Evolutionary conservation across 2,113 vertebrate species (phyloP), one percentile per base, ranked within the genome.

Genomic region (Lichenostomus cassidix): DNA sequence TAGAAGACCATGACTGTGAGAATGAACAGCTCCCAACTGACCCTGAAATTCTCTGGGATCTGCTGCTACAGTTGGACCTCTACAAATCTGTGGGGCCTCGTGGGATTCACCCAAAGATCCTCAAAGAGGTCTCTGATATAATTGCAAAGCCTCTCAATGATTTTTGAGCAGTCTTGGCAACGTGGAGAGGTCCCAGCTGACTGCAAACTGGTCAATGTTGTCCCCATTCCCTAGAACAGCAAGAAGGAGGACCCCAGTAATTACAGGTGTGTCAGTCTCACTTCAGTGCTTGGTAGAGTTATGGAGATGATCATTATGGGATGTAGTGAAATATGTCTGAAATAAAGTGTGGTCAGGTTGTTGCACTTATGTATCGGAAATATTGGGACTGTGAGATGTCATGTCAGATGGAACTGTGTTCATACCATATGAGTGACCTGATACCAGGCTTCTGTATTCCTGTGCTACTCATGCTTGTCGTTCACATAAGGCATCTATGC

Each of bases 1-100:
- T 64, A 19, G 41, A 56, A 19, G 28, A 41, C 20, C 24, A 20
- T 10, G 23, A n/a, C 60, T 65, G 28, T 0, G 0, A 75, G 50
- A 65, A 58, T 49, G 25, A 65, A 29, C 29, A 75, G 2, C 6
- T 56, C 10, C 8, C 12, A 65, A 3, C 0, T n/a, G 24, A n/a
- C 15, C 12, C n/a, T 29, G 42, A 29, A 53, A 44, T n/a, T 47
- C 8, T 28, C 12, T 23, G 59, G n/a, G 24, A 84, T 49, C 50
- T 20, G 15, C 59, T 74, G 59, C 23, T 58, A 8, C 12, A 65
- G 5, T 19, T 74, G 15, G 49, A 47, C 7, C 10, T 12, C 5
- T 39, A 55, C 5, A 74, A 41, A 56, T n/a, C 19, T 56, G 2
- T n/a, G 33, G 8, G 7, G 7, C 7, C 9, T 47, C 52, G 56